Evolutionary conservation across 2,113 vertebrate species (phyloP).

Genomic region (Vulpes vulpes): DNA sequence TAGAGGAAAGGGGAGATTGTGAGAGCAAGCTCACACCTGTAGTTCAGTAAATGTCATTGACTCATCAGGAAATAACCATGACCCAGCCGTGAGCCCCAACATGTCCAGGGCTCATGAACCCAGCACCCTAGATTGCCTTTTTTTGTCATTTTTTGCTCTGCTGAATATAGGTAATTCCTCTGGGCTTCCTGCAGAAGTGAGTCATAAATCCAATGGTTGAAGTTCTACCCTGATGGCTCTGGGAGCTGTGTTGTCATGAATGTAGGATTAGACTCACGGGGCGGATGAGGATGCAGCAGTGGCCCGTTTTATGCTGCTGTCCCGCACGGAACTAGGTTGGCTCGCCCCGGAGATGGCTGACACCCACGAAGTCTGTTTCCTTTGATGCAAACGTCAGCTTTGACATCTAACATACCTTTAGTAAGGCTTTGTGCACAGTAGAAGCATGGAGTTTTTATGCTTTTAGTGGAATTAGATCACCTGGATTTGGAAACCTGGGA

Average conservation of each 20-base stretch:
- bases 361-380: neutral
- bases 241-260: neutral
- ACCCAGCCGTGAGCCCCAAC: neutral
- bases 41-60: constrained; percentile 55
- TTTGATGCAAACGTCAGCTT: neutral
- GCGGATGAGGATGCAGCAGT: neutral
- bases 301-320: neutral
- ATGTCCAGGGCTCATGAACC: neutral
- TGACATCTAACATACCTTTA: neutral
- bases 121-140: neutral
- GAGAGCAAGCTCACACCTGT: constrained; percentile 44
- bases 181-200: constrained; percentile 55
- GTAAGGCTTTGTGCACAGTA: neutral
- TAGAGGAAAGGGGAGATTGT: neutral
- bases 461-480: neutral
- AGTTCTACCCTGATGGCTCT: neutral
- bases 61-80: constrained; percentile 72
- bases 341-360: neutral
- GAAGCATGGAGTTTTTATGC: neutral
- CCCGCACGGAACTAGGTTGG: neutral
- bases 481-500: neutral
- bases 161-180: neutral
- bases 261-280: neutral
- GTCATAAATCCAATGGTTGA: neutral
- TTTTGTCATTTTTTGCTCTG: neutral